Percentiles rank a stretch among this genome's conserved stretches.
These are phyloP conservation scores for Tipula vernalis DNA, from an alignment of 2,888 invertebrate species.

Conservation along the genomic window DNA sequence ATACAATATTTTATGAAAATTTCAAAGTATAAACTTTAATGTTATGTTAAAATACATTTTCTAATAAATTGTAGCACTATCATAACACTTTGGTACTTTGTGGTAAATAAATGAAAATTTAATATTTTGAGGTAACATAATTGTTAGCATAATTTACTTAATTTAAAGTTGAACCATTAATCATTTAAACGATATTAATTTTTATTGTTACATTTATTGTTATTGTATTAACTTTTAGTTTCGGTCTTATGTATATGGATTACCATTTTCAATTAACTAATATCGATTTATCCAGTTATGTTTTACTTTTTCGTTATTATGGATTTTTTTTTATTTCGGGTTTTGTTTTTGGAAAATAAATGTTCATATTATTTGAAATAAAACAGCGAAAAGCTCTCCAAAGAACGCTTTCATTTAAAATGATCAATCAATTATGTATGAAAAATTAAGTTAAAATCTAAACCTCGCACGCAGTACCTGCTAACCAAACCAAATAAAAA, in stretches of 20 bases:
- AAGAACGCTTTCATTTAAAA: not conserved
- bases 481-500: not conserved
- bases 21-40: not conserved
- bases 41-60: not conserved
- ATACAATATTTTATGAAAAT: not conserved
- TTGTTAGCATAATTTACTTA: not conserved
- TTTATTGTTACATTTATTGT: not conserved
- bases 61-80: not conserved
- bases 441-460: not conserved
- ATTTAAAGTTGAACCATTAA: not conserved
- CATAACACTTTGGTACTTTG: not conserved
- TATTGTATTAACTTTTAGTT: not conserved
- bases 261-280: too few species aligned
- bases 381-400: not conserved
- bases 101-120: not conserved
- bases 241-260: too few species aligned
- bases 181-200: not conserved
- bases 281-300: not conserved
- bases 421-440: not conserved
- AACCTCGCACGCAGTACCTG: not conserved
- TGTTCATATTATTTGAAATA: not conserved
- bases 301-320: not conserved
- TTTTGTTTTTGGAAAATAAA: not conserved
- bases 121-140: not conserved
- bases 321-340: too few species aligned